Base-by-base conservation (phyloP, 2,888 invertebrate genomes). In the Anagyrus pseudococci region DNA sequence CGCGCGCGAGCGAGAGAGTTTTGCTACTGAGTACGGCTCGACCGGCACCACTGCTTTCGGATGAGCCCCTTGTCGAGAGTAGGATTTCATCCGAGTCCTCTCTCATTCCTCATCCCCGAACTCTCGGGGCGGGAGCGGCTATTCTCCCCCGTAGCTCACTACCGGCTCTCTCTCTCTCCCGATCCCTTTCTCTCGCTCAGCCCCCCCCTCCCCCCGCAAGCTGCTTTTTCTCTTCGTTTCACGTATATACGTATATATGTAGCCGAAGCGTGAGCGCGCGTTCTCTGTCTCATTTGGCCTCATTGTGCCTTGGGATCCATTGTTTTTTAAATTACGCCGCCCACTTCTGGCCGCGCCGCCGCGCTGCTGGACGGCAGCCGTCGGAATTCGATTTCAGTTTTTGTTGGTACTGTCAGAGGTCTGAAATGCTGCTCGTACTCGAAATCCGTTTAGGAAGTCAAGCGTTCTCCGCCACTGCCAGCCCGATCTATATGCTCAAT, bases 261-360 rank as follows among this genome's bases (percentile, higher is more conserved):
- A n/a, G n/a, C n/a, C n/a, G n/a, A n/a, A n/a, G n/a, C 13, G 33
- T 33, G 6, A 33, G 4, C 29, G 10, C 41, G 23, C 50, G n/a
- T 75, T 75, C 76, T 76, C 78, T 76, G 76, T 80, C 79, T 79
- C 79, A 79, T 80, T 79, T 79, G 73, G 77, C 77, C 78, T 79
- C 78, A 78, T 80, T 79, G 78, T 79, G 72, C 76, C 75, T 73
- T 72, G 74, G 72, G 74, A 68, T 74, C 77, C 76, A 78, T 79
- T 79, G 79, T 80, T 79, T 80, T 79, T 79, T 76, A 77, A 80
- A 79, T 79, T 78, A 79, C 78, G 75, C 74, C 74, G 73, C 75
- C 76, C 74, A 77, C 77, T 78, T 76, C 75, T 74, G 72, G 6
- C 29, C 20, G 43, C 19, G 2, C 29, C 49, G 20, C 10, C 33